These are phyloP conservation scores for Eretmocerus hayati DNA, from an alignment of 2,888 invertebrate genomes.

Conservation along the genomic window DNA sequence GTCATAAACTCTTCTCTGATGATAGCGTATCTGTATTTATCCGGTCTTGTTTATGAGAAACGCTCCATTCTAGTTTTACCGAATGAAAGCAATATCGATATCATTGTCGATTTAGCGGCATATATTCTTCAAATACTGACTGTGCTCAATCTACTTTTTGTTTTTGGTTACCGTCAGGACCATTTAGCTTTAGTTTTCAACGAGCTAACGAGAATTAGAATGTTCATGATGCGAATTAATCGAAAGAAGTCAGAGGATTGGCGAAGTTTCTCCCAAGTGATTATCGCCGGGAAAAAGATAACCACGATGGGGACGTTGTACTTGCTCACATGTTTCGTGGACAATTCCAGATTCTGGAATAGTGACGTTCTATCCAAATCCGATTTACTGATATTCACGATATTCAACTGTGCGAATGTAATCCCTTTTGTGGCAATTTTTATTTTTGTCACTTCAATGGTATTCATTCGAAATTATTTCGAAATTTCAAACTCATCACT, in stretches of 20 bases:
- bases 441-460: too few species aligned
- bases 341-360: slow-evolving; percentile 6
- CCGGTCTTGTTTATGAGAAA: not conserved
- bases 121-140: not conserved
- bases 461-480: too few species aligned
- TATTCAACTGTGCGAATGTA: too few species aligned
- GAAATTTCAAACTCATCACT: too few species aligned
- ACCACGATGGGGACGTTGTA: not conserved
- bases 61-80: not conserved
- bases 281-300: not conserved
- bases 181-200: not conserved
- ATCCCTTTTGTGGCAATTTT: too few species aligned
- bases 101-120: not conserved
- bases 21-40: not conserved
- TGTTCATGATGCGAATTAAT: not conserved
- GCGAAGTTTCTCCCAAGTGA: not conserved
- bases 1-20: not conserved
- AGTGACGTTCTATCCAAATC: too few species aligned
- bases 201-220: not conserved
- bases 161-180: slow-evolving; percentile 2
- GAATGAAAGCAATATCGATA: not conserved
- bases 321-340: not conserved
- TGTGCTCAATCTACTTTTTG: not conserved
- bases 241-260: not conserved
- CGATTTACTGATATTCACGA: too few species aligned